Base-by-base conservation (phyloP, 37 sponge, comb jelly and placozoan genomes). In the Eunapius fragilis region DNA sequence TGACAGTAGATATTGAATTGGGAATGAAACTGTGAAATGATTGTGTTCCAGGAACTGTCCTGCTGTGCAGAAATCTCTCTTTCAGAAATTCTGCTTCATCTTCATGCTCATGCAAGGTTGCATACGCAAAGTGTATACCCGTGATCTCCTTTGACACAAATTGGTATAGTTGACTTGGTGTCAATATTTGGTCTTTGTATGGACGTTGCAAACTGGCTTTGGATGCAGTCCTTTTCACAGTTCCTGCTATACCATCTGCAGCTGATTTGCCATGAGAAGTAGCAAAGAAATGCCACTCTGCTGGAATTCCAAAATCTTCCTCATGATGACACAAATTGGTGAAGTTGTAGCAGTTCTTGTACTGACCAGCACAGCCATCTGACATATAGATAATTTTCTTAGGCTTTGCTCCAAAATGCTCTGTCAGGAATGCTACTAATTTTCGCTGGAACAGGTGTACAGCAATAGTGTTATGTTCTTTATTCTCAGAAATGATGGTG, bases 241-340 rank as follows among this genome's bases (percentile, higher is more conserved):
- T 90, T 4, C 91, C 87, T 70, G 87, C 91, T 7, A 91, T 24
- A 31, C 91, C 87, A 86, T 86, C 84, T 70, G 83, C 82, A 31
- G 91, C 84, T 32, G 83, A 78, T 38, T 90, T 90, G 5, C 86
- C 86, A 90, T 90, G 86, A 37, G 86, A 85, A 69, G 88, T 88
- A 17, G 87, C 87, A 31, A 45, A 82, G 74, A 90, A 85, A 67
- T 90, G 86, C 89, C 89, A 89, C 70, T 89, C 84, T 72, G 84
- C 89, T 70, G 27, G 11, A 23, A 89, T 69, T 1, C 84, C 84
- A 75, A 86, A 90, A 35, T 90, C 91, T 47, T 25, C 78, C 37
- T 85, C 33, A 49, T 90, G 91, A 81, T 85, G 50, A 69, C 86
- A 85, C 47, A 90, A 45, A 68, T 90, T 90, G 33, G 35, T 12